phyloP scores from a whole-genome alignment of 1,140 invertebrate genomes.

The Drosophila kanapiae region DNA sequence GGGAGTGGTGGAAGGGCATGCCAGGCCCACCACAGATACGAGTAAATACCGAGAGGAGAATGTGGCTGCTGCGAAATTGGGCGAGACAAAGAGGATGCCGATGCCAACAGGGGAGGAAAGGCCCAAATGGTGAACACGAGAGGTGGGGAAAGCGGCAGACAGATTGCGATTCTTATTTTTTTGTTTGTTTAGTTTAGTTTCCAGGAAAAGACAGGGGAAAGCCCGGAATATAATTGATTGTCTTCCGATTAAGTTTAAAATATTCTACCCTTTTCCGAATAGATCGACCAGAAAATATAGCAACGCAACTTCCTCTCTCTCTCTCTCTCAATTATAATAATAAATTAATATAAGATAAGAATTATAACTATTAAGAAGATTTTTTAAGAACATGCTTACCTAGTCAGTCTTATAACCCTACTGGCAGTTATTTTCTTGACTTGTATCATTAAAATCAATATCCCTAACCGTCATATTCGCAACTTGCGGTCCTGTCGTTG shows the following conservation, averaged over 20 bases:
- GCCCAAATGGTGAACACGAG: neutral
- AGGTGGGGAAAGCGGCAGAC: slow-evolving; percentile 16
- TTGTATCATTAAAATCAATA: slow-evolving; percentile 2
- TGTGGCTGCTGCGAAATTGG: slow-evolving; percentile 36
- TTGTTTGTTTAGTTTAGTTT: slow-evolving; percentile 32
- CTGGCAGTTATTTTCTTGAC: neutral
- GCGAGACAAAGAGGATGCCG: slow-evolving; percentile 29
- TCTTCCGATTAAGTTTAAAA: slow-evolving; percentile 42
- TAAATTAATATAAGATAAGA: no score
- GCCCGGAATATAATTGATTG: slow-evolving; percentile 20
- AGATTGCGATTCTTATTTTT: slow-evolving; percentile 28
- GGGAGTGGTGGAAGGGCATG: slow-evolving; percentile 18
- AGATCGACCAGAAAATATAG: neutral
- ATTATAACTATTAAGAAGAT: no score
- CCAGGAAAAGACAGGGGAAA: slow-evolving; percentile 14
- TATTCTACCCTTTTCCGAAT: neutral
- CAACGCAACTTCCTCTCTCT: no score
- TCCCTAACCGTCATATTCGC: slow-evolving; percentile 9
- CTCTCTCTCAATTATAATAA: no score
- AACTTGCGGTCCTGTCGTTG: slow-evolving; percentile 59
- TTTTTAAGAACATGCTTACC: no score
- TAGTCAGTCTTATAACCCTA: no score
- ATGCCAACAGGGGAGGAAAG: slow-evolving; percentile 10
- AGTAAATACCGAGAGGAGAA: neutral
- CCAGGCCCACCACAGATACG: slow-evolving; percentile 6